These are phyloP conservation scores for Empidonax alnorum DNA, from an alignment of 2,113 vertebrate genomes.

Conservation along the genomic window DNA sequence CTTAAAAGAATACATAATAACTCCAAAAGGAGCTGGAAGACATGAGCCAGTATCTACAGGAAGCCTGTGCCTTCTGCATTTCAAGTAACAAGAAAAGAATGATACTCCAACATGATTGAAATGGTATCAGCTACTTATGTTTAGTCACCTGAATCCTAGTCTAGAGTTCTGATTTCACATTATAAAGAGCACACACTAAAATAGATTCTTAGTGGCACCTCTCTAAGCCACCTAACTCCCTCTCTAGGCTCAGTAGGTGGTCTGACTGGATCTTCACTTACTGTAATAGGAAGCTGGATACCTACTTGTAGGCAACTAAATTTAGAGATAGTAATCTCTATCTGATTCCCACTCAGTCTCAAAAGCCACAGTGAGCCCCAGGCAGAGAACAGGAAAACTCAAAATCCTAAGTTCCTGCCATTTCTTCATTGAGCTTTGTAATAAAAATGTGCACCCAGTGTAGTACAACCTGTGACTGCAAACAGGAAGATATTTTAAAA, in stretches of 20 bases:
- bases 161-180: neutral
- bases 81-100: neutral
- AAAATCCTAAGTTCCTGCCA: neutral
- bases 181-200: neutral
- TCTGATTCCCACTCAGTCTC: neutral
- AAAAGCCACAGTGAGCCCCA: neutral
- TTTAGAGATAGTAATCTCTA: neutral
- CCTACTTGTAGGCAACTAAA: neutral
- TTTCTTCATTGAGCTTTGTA: neutral
- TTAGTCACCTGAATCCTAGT: neutral
- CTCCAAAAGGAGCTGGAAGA: neutral
- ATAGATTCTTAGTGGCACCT: neutral
- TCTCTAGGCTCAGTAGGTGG: neutral
- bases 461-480: neutral
- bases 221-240: neutral
- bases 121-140: neutral
- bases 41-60: neutral
- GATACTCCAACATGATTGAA: neutral
- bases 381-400: neutral
- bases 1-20: neutral
- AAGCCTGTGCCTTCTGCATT: neutral
- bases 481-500: neutral
- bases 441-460: neutral
- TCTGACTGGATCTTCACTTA: neutral
- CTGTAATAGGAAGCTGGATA: neutral